Evolutionary conservation across 2,888 invertebrate species (phyloP).

Genomic region (Drosophila antonietae): DNA sequence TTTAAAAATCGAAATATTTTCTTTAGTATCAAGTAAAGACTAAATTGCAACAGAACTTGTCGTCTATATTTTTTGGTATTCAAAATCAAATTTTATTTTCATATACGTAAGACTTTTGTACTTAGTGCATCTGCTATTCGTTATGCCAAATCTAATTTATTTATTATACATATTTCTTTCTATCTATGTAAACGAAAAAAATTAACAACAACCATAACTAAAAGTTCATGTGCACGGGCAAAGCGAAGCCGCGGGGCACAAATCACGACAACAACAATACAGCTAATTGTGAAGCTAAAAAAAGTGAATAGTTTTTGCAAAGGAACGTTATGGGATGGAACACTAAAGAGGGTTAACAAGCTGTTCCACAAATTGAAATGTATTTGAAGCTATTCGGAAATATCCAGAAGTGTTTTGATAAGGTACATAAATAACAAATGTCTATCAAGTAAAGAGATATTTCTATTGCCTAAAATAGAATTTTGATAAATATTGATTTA

Average conservation of each 20-base stretch:
- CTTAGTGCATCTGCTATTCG: constrained; percentile 41
- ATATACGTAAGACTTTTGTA: not conserved
- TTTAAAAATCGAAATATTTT: no score
- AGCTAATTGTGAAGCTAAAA: constrained; percentile 34
- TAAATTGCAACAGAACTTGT: no score
- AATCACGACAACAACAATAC: constrained; percentile 26
- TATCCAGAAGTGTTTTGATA: not conserved
- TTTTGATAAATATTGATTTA: not conserved
- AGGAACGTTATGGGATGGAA: constrained; percentile 59
- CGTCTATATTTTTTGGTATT: no score
- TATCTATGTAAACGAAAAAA: constrained; percentile 22
- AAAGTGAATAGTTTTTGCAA: constrained; percentile 22
- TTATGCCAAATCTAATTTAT: constrained; percentile 6
- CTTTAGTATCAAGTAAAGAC: no score
- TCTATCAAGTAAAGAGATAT: not conserved
- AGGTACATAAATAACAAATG: not conserved
- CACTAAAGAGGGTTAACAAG: constrained; percentile 13
- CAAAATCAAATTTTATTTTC: not conserved
- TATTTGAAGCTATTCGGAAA: not conserved
- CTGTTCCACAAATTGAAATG: not conserved
- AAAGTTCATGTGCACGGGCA: constrained; percentile 67
- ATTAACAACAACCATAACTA: constrained; percentile 44
- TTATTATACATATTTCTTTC: constrained; percentile 4
- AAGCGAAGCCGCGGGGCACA: constrained; percentile 40
- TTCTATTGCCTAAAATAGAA: not conserved